Conservation (phyloP, 2,113 vertebrate genomes). For the Corythaixoides concolor region DNA sequence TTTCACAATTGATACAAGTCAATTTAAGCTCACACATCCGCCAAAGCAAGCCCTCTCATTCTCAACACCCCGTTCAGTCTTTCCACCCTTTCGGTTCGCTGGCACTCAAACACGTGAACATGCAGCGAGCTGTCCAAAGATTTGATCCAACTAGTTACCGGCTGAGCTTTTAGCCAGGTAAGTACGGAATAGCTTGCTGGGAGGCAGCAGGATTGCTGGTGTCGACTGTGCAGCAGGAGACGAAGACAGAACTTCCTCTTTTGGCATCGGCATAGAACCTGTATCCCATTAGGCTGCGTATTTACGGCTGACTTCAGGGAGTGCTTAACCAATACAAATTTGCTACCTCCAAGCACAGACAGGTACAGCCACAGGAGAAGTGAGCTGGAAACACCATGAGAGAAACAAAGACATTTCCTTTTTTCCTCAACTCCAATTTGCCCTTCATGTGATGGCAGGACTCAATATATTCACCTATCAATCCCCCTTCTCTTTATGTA, state of each 20-base stretch:
- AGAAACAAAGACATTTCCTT: not conserved
- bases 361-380: not conserved
- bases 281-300: not conserved
- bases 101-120: not conserved
- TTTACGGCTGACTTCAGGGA: not conserved
- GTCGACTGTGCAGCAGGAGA: not conserved
- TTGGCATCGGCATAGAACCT: not conserved
- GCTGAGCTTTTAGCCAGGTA: not conserved
- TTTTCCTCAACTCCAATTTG: not conserved
- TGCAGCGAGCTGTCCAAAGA: accelerated
- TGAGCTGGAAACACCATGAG: not conserved
- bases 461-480: not conserved
- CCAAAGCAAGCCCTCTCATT: not conserved
- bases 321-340: not conserved
- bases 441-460: not conserved
- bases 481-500: not conserved
- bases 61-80: not conserved
- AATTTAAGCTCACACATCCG: not conserved
- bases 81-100: not conserved
- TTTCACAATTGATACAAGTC: not conserved
- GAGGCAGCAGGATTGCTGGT: not conserved
- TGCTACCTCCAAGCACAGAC: not conserved
- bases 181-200: not conserved
- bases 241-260: constrained; percentile 4
- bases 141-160: not conserved